phyloP scores from a whole-genome alignment of 2,113 vertebrate species.

The Fulica atra region DNA sequence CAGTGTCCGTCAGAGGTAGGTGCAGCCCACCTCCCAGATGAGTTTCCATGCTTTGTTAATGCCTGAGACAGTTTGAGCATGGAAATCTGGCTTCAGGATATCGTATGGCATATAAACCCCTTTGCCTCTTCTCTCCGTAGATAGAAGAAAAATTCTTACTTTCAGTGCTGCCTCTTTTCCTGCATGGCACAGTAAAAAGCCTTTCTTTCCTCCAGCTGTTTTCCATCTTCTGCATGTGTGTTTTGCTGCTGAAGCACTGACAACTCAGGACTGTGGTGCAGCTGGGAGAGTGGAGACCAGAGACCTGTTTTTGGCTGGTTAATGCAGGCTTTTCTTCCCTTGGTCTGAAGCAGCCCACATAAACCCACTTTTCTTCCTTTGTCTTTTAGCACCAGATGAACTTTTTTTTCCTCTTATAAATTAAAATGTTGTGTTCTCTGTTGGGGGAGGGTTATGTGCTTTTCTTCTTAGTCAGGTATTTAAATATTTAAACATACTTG shows the following conservation, averaged over 20 bases:
- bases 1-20: not conserved
- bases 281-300: not conserved
- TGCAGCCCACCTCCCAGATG: not conserved
- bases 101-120: accelerated
- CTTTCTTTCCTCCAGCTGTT: accelerated
- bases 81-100: not conserved
- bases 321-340: not conserved
- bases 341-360: accelerated
- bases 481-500: not conserved
- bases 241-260: not conserved
- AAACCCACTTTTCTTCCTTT: not conserved
- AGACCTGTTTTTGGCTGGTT: not conserved
- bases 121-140: not conserved
- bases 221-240: not conserved
- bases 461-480: not conserved
- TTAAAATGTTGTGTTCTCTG: accelerated
- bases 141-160: not conserved
- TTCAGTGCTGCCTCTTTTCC: not conserved
- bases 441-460: not conserved
- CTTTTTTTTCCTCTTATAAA: not conserved
- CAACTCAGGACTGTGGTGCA: accelerated
- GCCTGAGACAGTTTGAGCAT: not conserved
- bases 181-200: not conserved
- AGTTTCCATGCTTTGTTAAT: not conserved
- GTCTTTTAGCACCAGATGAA: not conserved